Base-by-base conservation (phyloP, 2,888 invertebrate species). In the Acholoe squamosa region DNA sequence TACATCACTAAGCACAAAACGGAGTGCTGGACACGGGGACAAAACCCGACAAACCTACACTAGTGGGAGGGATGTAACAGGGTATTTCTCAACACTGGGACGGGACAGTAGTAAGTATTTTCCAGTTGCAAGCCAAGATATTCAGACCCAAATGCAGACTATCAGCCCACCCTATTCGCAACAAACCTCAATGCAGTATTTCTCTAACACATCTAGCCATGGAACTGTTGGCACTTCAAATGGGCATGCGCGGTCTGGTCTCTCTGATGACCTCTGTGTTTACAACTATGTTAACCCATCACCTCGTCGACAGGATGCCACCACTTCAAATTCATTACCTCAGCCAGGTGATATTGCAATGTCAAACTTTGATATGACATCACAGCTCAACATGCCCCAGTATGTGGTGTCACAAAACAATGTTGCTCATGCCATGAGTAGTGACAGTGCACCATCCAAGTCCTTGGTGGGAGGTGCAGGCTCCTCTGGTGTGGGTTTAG, bases 251-350 rank as follows among this genome's bases (percentile, higher is more conserved):
- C 1, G 5, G 28, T 14, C 31, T 5, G 77, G 77, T n/a, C 52
- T 84, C 3, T 19, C 25, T 16, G 86, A 86, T n/a, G 54, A 86
- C 56, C 56, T 86, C 5, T 54, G 54, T 22, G 86, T 86, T 3
- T 52, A 54, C 56, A 86, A 86, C 86, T 19, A 86, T 25, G 54
- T 86, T 7, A 86, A 86, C 86, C 86, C 86, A n/a, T 54, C 86
- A 22, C 86, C 86, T 28, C 52, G 86, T 22, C 80, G 19, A 80
- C 34, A 19, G 0, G 34, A 33, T 12, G 22, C 34, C 33, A 33
- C 43, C 16, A 14, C 43, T 43, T 1, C 76, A n/a, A 76, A 22
- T 16, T 5, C 25, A 7, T 25, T 28, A 16, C 16, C 25, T 1
- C 7, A 1, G 7, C 5, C 31, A 3, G 31, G 28, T 31, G 43